phyloP scores from a whole-genome alignment of 1,140 invertebrate species.

The Bombus vancouverensis region DNA sequence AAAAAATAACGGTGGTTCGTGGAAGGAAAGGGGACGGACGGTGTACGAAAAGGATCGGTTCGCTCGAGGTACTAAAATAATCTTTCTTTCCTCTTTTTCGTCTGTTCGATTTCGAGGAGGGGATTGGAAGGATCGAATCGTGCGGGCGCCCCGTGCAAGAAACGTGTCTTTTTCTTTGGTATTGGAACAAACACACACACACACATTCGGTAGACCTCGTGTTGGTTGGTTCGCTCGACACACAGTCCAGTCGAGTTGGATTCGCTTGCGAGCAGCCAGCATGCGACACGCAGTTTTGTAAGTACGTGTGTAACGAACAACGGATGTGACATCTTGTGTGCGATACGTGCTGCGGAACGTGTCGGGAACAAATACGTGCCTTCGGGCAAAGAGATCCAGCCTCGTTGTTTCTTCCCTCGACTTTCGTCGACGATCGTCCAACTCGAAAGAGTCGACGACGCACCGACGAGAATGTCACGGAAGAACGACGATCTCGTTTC shows the following conservation, averaged over 20 bases:
- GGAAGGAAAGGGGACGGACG: not conserved
- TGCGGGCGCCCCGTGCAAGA: constrained; percentile 73
- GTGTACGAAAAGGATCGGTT: constrained; percentile 11
- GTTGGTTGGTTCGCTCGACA: constrained; percentile 16
- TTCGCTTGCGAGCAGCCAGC: constrained; percentile 58
- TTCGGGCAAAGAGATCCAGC: not conserved
- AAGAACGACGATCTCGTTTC: not conserved
- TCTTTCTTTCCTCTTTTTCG: constrained; percentile 39
- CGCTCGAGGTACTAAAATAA: constrained; percentile 32
- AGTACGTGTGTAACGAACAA: not conserved
- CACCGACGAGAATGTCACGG: not conserved
- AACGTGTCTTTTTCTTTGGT: constrained; percentile 37
- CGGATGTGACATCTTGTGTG: not conserved
- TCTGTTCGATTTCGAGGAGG: constrained; percentile 23
- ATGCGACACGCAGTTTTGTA: constrained; percentile 65
- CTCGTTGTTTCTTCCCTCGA: not conserved
- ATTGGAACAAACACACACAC: constrained; percentile 48
- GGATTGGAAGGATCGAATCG: constrained; percentile 46
- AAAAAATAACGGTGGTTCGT: constrained; percentile 12
- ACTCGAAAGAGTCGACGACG: not conserved
- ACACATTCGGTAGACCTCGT: constrained; percentile 61
- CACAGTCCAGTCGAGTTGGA: constrained; percentile 10
- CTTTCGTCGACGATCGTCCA: not conserved
- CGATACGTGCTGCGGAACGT: not conserved
- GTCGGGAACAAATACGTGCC: not conserved